phyloP scores from a whole-genome alignment of 2,888 invertebrate genomes.

The Drosophila demipolita region DNA sequence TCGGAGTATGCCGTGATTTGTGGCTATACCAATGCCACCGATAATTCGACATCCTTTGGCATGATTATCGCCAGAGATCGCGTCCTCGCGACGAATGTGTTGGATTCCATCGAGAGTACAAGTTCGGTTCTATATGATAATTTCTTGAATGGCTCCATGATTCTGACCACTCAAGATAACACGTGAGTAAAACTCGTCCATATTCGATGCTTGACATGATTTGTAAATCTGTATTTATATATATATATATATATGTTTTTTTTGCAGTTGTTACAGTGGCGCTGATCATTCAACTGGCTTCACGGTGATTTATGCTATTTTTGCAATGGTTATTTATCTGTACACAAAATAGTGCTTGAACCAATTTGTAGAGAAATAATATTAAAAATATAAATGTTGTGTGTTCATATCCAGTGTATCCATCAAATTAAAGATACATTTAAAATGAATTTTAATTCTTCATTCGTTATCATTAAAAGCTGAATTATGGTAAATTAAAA shows the following conservation, averaged over 20 bases:
- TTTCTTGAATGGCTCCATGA: conserved; percentile 68
- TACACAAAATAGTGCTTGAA: conserved; percentile 33
- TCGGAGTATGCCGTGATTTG: conserved; percentile 67
- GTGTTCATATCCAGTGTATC: no score
- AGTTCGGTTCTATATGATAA: conserved; percentile 38
- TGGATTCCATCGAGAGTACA: conserved; percentile 45
- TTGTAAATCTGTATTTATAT: not conserved
- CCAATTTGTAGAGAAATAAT: not conserved
- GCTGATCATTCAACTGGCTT: conserved; percentile 35
- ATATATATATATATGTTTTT: not conserved
- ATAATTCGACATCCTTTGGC: conserved; percentile 58
- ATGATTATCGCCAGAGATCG: conserved; percentile 66
- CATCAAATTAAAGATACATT: no score
- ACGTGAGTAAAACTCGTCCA: conserved; percentile 53
- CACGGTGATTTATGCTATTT: conserved; percentile 30
- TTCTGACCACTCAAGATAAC: conserved; percentile 56
- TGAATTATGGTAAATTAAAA: not conserved
- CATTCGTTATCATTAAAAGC: not conserved
- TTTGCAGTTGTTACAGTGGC: conserved; percentile 45
- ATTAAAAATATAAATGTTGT: no score
- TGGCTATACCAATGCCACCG: conserved; percentile 71
- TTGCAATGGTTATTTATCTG: conserved; percentile 29
- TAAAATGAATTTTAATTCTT: not conserved
- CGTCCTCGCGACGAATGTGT: conserved; percentile 19
- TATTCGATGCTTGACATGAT: not conserved